phyloP scores from a whole-genome alignment of 2,113 vertebrate genomes.

The Falcunculus frontatus region DNA sequence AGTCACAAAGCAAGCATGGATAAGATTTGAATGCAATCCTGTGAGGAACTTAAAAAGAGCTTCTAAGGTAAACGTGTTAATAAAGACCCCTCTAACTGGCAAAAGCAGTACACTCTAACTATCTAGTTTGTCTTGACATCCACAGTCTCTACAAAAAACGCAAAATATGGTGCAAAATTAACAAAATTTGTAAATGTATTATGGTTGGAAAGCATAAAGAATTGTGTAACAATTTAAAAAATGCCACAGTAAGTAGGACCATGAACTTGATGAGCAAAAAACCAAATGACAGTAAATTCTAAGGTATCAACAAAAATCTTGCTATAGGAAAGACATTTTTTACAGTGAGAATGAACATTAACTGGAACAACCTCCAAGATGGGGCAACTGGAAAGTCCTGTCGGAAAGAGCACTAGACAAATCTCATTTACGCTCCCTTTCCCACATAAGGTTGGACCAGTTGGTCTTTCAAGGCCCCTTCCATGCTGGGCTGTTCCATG shows the following conservation, averaged over 20 bases:
- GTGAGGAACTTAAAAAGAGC: background rate
- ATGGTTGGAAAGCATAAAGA: background rate
- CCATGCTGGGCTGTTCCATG: background rate
- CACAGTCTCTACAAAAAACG: background rate
- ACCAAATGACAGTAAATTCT: background rate
- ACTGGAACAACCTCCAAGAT: background rate
- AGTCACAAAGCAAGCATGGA: background rate
- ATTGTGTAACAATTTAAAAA: background rate
- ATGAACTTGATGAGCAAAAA: background rate
- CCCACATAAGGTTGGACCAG: background rate
- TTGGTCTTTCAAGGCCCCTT: background rate
- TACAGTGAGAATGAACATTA: background rate
- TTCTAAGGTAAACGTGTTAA: background rate
- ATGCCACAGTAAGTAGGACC: background rate
- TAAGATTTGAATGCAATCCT: background rate
- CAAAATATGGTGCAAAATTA: background rate
- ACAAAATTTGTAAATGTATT: background rate
- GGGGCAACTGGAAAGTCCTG: background rate
- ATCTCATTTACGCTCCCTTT: background rate
- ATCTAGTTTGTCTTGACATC: background rate
- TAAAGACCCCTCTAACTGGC: background rate
- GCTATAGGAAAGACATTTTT: background rate
- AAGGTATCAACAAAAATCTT: background rate
- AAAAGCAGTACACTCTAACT: background rate
- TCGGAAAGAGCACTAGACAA: background rate